Conservation (phyloP, 1,140 invertebrate genomes). For the Philopotamus ludificatus region DNA sequence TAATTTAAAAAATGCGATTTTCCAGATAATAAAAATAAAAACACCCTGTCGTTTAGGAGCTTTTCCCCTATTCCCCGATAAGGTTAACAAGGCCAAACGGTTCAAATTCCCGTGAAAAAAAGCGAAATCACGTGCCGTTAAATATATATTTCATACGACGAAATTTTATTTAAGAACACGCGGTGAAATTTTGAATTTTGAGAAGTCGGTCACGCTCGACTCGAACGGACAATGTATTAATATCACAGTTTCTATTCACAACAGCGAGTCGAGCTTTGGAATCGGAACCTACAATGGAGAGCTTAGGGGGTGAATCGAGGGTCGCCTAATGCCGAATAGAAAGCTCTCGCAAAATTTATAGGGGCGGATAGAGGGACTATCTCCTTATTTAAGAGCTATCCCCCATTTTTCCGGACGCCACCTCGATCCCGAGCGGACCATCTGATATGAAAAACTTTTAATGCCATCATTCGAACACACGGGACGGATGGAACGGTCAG, state of each 20-base stretch:
- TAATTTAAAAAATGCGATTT: background rate
- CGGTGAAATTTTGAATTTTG: no score
- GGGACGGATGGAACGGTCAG: background rate
- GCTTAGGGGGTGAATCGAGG: background rate
- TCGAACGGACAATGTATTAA: no score
- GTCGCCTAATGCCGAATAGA: background rate
- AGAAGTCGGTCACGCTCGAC: no score
- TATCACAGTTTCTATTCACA: no score
- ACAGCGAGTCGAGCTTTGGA: background rate
- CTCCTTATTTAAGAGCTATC: background rate
- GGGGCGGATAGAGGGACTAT: background rate
- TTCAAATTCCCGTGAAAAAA: background rate
- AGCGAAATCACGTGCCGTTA: background rate
- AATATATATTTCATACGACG: background rate
- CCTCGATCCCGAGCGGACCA: background rate
- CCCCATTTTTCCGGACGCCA: background rate
- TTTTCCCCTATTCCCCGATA: background rate
- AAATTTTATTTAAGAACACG: no score
- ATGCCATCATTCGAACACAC: no score
- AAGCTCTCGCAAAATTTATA: background rate
- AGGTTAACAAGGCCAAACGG: slow-evolving; percentile 6
- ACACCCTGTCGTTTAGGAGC: background rate
- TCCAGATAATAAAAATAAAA: background rate
- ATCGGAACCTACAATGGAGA: background rate
- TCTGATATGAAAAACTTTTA: no score